Percentiles rank a stretch among this genome's conserved stretches.
phyloP scores from a whole-genome alignment of 2,113 vertebrate species.

The Echinops telfairi region DNA sequence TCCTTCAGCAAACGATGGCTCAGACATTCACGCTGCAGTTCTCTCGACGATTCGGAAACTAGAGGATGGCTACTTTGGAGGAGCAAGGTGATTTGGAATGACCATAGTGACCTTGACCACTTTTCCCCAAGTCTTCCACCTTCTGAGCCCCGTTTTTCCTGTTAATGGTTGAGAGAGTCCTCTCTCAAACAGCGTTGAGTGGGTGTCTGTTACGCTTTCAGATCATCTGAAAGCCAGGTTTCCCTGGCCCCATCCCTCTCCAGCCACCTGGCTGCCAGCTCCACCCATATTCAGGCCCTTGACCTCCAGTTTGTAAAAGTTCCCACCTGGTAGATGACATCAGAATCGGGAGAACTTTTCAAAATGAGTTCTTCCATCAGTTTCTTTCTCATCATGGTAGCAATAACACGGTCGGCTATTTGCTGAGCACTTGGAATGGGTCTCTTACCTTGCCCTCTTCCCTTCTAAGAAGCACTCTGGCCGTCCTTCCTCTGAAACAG shows the following conservation, averaged over 20 bases:
- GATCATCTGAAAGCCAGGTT: no score
- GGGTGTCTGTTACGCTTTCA: background rate
- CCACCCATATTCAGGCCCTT: background rate
- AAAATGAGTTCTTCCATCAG: background rate
- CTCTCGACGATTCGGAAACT: constrained; percentile 95
- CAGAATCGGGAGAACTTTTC: background rate
- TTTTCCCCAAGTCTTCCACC: constrained; percentile 49
- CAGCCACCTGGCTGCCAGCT: background rate
- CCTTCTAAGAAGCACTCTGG: no score
- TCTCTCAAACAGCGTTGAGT: background rate
- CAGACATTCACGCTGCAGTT: constrained; percentile 94
- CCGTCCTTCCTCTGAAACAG: no score
- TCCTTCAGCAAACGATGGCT: constrained; percentile 93
- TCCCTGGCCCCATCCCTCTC: background rate
- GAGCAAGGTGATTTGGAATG: constrained; percentile 91
- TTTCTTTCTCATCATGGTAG: background rate
- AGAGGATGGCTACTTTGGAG: constrained; percentile 98
- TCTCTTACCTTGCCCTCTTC: background rate
- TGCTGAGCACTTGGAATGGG: background rate
- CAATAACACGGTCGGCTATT: background rate
- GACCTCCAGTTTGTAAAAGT: background rate
- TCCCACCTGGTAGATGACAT: background rate
- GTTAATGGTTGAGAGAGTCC: background rate
- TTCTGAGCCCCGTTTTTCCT: background rate
- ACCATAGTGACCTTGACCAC: background rate